phyloP scores from a whole-genome alignment of 2,888 invertebrate species.

The Ypsolopha scabrella region DNA sequence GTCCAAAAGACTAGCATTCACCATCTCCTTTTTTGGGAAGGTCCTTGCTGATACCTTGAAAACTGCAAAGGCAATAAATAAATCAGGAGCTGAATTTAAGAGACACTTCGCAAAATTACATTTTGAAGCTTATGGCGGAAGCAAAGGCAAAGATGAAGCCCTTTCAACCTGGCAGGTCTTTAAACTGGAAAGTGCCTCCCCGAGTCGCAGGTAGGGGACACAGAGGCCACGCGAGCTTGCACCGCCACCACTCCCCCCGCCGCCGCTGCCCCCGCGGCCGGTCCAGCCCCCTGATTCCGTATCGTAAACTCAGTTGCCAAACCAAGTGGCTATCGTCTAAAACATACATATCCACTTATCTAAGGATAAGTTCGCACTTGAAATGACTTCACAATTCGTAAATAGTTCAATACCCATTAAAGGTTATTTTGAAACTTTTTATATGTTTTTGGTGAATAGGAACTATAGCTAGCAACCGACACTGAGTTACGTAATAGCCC shows the following conservation, averaged over 20 bases:
- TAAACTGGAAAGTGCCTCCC: conserved; percentile 9
- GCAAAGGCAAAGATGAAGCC: background rate
- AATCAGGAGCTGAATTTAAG: conserved; percentile 11
- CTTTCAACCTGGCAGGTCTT: background rate
- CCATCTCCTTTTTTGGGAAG: conserved; percentile 11
- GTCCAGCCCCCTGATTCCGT: no score
- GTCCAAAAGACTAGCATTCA: conserved; percentile 4
- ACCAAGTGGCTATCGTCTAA: no score
- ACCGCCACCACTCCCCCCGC: background rate
- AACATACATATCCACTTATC: no score
- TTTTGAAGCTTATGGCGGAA: background rate
- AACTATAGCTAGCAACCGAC: no score
- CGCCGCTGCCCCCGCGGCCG: background rate
- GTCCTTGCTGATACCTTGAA: conserved; percentile 12
- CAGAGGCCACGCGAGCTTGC: conserved; percentile 6
- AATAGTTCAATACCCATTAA: no score
- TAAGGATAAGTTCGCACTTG: no score
- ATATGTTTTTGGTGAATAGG: no score
- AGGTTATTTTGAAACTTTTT: no score
- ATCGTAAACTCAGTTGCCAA: no score
- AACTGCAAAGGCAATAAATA: conserved; percentile 12
- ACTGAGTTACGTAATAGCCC: no score
- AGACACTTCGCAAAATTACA: no score
- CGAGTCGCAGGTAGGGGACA: conserved; percentile 4
- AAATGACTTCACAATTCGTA: no score